Evolutionary conservation across 2,888 invertebrate species (phyloP).

Genomic region (Callyntrura sp.): DNA sequence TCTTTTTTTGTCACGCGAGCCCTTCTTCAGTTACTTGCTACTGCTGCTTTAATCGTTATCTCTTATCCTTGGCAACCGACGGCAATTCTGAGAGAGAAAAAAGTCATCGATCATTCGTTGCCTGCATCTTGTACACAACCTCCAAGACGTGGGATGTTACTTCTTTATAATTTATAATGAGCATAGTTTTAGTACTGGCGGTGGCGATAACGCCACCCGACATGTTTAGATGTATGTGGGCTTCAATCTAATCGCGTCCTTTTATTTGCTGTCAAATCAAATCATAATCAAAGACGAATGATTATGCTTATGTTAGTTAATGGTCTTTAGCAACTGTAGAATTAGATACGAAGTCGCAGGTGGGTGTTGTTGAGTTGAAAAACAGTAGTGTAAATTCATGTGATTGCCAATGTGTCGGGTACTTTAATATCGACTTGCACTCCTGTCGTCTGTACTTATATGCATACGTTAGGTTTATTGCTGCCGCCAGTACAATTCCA

Average conservation of each 20-base stretch:
- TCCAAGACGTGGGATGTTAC: not conserved
- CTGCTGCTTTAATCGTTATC: not conserved
- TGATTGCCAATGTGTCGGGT: not conserved
- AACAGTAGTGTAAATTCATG: not conserved
- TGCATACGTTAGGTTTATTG: not conserved
- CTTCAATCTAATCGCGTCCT: not conserved
- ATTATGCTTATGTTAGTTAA: not conserved
- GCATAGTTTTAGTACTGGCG: too few relatives aligned
- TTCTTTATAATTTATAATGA: not conserved
- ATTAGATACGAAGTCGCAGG: too few relatives aligned
- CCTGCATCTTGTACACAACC: not conserved
- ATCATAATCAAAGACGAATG: not conserved
- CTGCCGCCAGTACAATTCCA: not conserved
- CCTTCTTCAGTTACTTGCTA: not conserved
- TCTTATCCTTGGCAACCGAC: constrained; percentile 28
- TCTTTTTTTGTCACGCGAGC: constrained; percentile 12
- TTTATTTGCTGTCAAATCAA: constrained; percentile 7
- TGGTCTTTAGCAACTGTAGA: too few relatives aligned
- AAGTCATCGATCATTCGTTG: not conserved
- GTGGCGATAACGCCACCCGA: not conserved
- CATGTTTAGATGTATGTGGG: not conserved
- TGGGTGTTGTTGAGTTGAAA: not conserved
- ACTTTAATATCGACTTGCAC: not conserved
- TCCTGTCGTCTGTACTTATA: not conserved
- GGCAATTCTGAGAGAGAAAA: too few relatives aligned